Base-by-base conservation (phyloP, 2,113 vertebrate species). In the Anhinga rufa region DNA sequence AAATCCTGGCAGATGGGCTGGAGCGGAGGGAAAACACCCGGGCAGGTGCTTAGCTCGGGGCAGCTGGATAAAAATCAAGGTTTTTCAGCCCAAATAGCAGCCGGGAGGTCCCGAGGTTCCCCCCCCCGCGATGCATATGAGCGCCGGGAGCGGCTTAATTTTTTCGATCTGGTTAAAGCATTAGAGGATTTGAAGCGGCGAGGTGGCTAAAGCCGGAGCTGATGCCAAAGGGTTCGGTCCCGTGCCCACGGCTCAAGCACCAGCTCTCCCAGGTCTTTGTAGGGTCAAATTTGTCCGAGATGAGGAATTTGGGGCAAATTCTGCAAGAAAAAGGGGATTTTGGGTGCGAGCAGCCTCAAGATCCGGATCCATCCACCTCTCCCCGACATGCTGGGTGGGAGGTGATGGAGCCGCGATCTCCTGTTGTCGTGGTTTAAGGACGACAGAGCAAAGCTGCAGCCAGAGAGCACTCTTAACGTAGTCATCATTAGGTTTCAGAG, bases 131-230 rank as follows among this genome's bases (percentile, higher is more conserved):
- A 57, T 9, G 2, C 0, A 25, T 82, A 36, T 24, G 90, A 92
- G 64, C 34, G 12, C 82, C 4, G 19, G 29, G 51, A 95, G 96
- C 70, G 0, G 96, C 96, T 97, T 97, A 96, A 95, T 97, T 97
- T 97, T 97, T 97, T 94, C 60, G 86, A 97, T 95, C 96, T 94
- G 95, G 94, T 97, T 97, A 96, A 96, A 85, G 95, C 86, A 94
- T 97, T 97, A 96, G 94, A 69, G 95, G 95, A 93, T 95, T 97
- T 87, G 91, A 38, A 90, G 88, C 22, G 24, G 8, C 25, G 77
- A 97, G 96, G 95, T 91, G 86, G 82, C 90, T 68, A 96, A 97
- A 92, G 88, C 86, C 16, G 16, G 36, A 20, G 88, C 88, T 28
- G 82, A 57, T 65, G 97, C 96, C 93, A 91, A 89, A 87, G 49